These are phyloP conservation scores for Bombyx mori DNA, from an alignment of 1,140 invertebrate species.

Conservation along the genomic window ASM3026992v2 NC_085117.1:13682501-13683000, in stretches of 20 bases:
- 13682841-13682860: too few species aligned
- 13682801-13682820: not conserved
- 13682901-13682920: too few species aligned
- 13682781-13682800: slow-evolving; percentile 26
- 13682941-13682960: too few species aligned
- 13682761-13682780: slow-evolving; percentile 25
- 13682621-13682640: slow-evolving; percentile 28
- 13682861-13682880: too few species aligned
- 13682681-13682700: slow-evolving; percentile 6
- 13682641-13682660: slow-evolving; percentile 17
- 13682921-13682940: too few species aligned
- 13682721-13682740: slow-evolving; percentile 9
- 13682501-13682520: not conserved
- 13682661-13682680: slow-evolving; percentile 16
- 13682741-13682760: slow-evolving; percentile 18
- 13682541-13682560: not conserved
- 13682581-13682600: slow-evolving; percentile 25
- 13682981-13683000: too few species aligned
- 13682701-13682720: not conserved
- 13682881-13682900: too few species aligned
- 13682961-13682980: too few species aligned
- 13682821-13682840: too few species aligned
- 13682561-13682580: slow-evolving; percentile 3
- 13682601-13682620: slow-evolving; percentile 16
- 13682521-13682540: not conserved